These are phyloP conservation scores for Eumaeus atala DNA, from an alignment of 1,140 invertebrate genomes.

Conservation along the genomic window DNA sequence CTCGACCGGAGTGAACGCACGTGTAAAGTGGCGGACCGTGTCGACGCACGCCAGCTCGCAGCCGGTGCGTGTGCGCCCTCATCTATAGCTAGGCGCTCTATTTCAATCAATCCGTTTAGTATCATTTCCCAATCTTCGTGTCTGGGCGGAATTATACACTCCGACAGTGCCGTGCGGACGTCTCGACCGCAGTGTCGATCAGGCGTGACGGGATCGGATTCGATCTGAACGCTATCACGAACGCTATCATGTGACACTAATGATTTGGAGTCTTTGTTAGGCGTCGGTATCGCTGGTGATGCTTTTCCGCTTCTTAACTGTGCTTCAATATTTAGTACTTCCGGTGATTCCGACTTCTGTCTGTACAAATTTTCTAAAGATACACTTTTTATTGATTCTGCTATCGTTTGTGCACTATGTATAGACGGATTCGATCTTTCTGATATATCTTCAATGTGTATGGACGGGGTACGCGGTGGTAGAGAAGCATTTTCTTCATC, in stretches of 20 bases:
- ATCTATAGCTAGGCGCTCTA: constrained; percentile 83
- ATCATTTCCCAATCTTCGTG: constrained; percentile 89
- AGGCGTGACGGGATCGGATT: neutral
- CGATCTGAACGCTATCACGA: neutral
- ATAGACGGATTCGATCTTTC: constrained; percentile 28
- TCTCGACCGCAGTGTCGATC: constrained; percentile 36
- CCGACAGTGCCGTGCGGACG: constrained; percentile 51
- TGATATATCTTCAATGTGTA: constrained; percentile 48
- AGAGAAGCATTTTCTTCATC: constrained; percentile 21
- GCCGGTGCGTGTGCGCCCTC: constrained; percentile 80
- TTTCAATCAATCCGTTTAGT: constrained; percentile 83
- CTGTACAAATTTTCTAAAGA: constrained; percentile 1
- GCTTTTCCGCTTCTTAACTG: constrained; percentile 16
- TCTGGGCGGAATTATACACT: constrained; percentile 49
- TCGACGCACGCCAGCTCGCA: constrained; percentile 76
- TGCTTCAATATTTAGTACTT: constrained; percentile 10
- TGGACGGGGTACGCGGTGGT: constrained; percentile 48
- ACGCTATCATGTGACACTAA: neutral
- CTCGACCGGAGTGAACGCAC: constrained; percentile 92
- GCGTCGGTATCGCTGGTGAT: constrained; percentile 18
- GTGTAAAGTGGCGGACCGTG: constrained; percentile 83
- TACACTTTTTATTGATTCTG: constrained; percentile 6
- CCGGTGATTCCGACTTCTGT: neutral
- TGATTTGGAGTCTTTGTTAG: constrained; percentile 12
- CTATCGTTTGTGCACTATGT: constrained; percentile 16